phyloP scores from a whole-genome alignment of 2,113 vertebrate species.

The Brachyhypopomus gauderio region DNA sequence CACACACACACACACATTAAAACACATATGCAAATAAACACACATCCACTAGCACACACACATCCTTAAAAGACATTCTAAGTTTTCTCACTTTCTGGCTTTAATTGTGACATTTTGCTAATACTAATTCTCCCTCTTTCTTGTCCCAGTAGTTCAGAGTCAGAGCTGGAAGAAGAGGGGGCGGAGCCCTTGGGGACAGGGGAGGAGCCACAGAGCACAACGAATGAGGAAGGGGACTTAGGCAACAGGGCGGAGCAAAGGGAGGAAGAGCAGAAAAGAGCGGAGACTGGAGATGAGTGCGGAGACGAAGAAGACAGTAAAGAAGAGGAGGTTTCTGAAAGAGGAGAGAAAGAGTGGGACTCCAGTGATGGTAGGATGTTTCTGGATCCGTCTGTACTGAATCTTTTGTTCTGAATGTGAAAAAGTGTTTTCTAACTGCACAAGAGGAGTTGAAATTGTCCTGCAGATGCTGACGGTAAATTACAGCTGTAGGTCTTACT shows the following conservation, averaged over 20 bases:
- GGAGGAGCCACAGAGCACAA: conserved; percentile 74
- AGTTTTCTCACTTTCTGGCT: no score
- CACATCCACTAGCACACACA: no score
- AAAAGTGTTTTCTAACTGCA: not conserved
- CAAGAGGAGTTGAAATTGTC: not conserved
- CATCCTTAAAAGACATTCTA: no score
- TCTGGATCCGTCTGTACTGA: not conserved
- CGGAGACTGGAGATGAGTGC: conserved; percentile 30
- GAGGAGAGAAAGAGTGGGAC: conserved; percentile 64
- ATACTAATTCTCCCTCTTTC: conserved; percentile 8
- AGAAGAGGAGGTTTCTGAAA: conserved; percentile 48
- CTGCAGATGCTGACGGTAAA: not conserved
- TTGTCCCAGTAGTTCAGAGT: conserved; percentile 84
- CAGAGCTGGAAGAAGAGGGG: conserved; percentile 82
- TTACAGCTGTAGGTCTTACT: not conserved
- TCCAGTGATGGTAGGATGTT: conserved; percentile 81
- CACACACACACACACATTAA: not conserved
- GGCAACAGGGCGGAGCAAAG: conserved; percentile 59
- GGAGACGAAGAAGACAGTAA: conserved; percentile 40
- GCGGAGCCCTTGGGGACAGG: conserved; percentile 81
- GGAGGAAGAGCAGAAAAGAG: conserved; percentile 61
- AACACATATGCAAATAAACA: no score
- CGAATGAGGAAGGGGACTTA: conserved; percentile 71
- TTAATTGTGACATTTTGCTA: not conserved
- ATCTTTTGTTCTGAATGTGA: not conserved